These are phyloP conservation scores for Sylvietta virens DNA, from an alignment of 2,113 vertebrate genomes.

Conservation along the genomic window DNA sequence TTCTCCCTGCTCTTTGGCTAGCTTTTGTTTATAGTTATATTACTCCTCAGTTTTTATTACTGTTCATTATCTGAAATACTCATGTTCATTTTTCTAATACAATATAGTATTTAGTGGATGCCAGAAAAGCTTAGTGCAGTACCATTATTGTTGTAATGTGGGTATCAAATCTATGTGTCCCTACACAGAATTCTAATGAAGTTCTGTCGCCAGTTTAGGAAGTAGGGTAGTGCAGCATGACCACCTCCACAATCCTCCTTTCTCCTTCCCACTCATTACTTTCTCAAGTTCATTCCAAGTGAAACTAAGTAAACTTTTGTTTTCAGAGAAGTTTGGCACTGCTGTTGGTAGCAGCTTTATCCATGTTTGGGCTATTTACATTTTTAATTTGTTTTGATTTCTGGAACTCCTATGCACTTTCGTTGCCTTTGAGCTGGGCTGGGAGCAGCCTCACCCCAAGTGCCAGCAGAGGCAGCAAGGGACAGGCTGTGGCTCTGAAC, in stretches of 20 bases:
- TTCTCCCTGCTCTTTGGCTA: not conserved
- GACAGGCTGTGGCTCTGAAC: not conserved
- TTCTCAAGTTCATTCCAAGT: not conserved
- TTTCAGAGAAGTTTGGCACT: not conserved
- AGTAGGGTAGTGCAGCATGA: not conserved
- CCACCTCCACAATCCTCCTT: not conserved
- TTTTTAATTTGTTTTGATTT: not conserved
- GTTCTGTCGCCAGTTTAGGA: not conserved
- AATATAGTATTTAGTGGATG: not conserved
- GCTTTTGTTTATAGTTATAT: not conserved
- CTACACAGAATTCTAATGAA: not conserved
- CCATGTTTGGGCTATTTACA: not conserved
- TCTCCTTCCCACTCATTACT: not conserved
- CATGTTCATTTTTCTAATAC: not conserved
- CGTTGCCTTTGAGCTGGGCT: not conserved
- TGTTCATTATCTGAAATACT: not conserved
- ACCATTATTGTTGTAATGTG: not conserved
- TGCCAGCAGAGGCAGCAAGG: not conserved
- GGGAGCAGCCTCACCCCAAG: not conserved
- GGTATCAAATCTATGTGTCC: not conserved
- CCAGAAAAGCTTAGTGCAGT: not conserved
- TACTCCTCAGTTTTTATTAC: not conserved
- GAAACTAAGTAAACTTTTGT: not conserved
- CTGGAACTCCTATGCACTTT: not conserved
- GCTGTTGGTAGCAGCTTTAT: not conserved